Evolutionary conservation across 2,888 invertebrate species (phyloP).

Genomic region (Crocallis elinguaria): DNA sequence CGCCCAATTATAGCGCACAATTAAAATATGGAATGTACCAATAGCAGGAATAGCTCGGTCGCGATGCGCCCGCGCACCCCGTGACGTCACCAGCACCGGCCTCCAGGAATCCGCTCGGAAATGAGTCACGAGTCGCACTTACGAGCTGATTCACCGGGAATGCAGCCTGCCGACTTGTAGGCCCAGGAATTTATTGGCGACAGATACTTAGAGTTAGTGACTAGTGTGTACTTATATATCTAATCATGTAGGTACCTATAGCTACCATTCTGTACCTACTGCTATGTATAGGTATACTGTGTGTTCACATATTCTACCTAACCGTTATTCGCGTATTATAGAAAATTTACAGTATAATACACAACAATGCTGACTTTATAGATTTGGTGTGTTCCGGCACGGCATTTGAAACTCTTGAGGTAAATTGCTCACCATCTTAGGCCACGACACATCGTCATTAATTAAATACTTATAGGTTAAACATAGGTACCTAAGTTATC

Average conservation of each 20-base stretch:
- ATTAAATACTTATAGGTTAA: too few relatives aligned
- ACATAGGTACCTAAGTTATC: too few relatives aligned
- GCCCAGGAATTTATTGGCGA: conserved; percentile 14
- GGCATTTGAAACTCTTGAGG: too few relatives aligned
- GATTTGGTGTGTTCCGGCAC: too few relatives aligned
- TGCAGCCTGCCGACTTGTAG: conserved; percentile 5
- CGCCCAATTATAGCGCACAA: conserved; percentile 38
- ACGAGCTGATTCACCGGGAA: conserved; percentile 14
- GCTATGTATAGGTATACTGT: background rate
- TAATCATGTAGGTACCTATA: too few relatives aligned
- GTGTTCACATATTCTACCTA: background rate
- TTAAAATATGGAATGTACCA: conserved; percentile 63
- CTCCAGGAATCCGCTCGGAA: conserved; percentile 40
- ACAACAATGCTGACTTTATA: too few relatives aligned
- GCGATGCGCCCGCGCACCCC: conserved; percentile 62
- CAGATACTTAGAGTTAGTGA: background rate
- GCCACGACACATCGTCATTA: too few relatives aligned
- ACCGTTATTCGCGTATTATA: too few relatives aligned
- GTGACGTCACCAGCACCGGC: conserved; percentile 73
- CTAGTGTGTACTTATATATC: too few relatives aligned
- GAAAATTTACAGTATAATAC: too few relatives aligned
- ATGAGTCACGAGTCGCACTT: conserved; percentile 20
- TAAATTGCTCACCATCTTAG: too few relatives aligned
- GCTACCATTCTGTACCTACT: too few relatives aligned
- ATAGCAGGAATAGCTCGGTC: conserved; percentile 49